Conservation (phyloP, 2,797 vertebrate species). For the Liparis tanakae region DNA sequence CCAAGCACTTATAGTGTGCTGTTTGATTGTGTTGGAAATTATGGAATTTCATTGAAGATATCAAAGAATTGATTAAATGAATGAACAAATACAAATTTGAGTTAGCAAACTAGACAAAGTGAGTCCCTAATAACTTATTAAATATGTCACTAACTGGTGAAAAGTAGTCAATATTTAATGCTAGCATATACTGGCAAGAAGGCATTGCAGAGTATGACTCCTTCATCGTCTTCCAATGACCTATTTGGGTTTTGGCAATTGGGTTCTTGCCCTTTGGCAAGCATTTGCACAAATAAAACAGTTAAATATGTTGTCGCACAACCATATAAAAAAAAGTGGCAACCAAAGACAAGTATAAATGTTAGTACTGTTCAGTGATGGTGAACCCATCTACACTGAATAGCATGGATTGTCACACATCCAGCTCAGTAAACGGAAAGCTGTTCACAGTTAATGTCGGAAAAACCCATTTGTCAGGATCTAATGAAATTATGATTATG, state of each 20-base stretch:
- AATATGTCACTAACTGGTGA: slow-evolving; percentile 40
- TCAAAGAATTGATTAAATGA: slow-evolving; percentile 37
- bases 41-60: slow-evolving; percentile 35
- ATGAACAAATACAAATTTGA: slow-evolving; percentile 39
- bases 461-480: slow-evolving; percentile 46
- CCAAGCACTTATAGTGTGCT: slow-evolving; percentile 26
- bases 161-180: slow-evolving; percentile 62
- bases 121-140: slow-evolving; percentile 38
- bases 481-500: slow-evolving; percentile 66
- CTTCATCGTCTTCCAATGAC: slow-evolving; percentile 73
- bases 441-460: slow-evolving; percentile 48
- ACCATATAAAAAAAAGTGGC: slow-evolving; percentile 56
- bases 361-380: slow-evolving; percentile 61
- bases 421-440: slow-evolving; percentile 19
- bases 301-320: slow-evolving; percentile 66
- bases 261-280: slow-evolving; percentile 73
- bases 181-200: slow-evolving; percentile 43
- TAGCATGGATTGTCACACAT: slow-evolving; percentile 10
- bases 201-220: slow-evolving; percentile 35
- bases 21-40: slow-evolving; percentile 19
- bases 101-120: slow-evolving; percentile 35
- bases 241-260: slow-evolving; percentile 78
- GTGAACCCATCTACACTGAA: slow-evolving; percentile 30
- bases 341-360: slow-evolving; percentile 42
- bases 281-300: slow-evolving; percentile 68